Conservation (phyloP, 1,140 invertebrate genomes). For the Octopus sinensis region DNA sequence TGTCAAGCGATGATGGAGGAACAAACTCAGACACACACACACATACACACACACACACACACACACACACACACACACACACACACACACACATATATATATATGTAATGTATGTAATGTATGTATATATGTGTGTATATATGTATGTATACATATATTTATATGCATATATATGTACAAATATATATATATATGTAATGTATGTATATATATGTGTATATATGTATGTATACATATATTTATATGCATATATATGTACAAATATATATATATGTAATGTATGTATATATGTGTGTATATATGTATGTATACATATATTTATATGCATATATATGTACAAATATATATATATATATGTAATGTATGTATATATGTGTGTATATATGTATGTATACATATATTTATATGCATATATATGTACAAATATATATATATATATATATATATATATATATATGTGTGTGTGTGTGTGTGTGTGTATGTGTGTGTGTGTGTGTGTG, state of each 20-base stretch:
- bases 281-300: neutral
- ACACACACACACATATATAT: neutral
- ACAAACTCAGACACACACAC: too few relatives aligned
- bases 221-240: neutral
- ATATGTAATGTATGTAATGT: neutral
- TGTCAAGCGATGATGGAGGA: too few relatives aligned
- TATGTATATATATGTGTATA: neutral
- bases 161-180: neutral
- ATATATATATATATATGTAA: too few relatives aligned
- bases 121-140: neutral
- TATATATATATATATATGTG: too few relatives aligned
- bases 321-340: neutral
- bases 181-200: neutral
- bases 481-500: too few relatives aligned
- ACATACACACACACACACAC: too few relatives aligned
- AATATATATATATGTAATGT: neutral
- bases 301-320: neutral
- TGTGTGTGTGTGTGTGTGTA: too few relatives aligned
- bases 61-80: neutral
- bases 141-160: neutral
- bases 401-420: neutral
- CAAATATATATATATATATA: too few relatives aligned
- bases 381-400: neutral
- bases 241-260: neutral
- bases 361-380: neutral